Conservation (phyloP, 2,888 invertebrate genomes). For the Leptinotarsa peninsularis region DNA sequence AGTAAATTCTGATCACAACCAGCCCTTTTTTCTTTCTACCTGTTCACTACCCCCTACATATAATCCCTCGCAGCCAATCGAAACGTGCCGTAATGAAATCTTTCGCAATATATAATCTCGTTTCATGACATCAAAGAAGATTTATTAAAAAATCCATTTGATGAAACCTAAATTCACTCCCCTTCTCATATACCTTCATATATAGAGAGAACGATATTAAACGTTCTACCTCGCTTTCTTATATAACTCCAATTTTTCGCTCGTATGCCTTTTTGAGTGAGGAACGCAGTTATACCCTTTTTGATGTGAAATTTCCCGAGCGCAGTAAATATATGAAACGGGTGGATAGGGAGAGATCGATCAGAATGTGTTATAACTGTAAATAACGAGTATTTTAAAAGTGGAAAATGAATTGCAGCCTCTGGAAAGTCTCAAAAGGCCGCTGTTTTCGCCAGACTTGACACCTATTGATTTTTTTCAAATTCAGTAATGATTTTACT, state of each 20-base stretch:
- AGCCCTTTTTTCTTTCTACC: not conserved
- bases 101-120: constrained; percentile 9
- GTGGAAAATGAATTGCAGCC: too few species aligned
- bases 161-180: constrained; percentile 35
- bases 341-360: not conserved
- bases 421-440: too few species aligned
- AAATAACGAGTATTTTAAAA: too few species aligned
- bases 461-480: not conserved
- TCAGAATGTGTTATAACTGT: too few species aligned
- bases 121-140: constrained; percentile 40
- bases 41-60: not conserved
- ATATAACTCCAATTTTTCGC: not conserved
- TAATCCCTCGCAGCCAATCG: not conserved
- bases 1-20: not conserved
- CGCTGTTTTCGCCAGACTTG: not conserved
- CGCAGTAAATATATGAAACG: not conserved
- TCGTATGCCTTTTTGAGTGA: not conserved
- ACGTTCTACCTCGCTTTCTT: not conserved
- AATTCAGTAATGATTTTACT: not conserved
- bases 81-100: constrained; percentile 10
- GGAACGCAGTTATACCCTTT: constrained; percentile 10
- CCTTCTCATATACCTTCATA: not conserved
- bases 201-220: constrained; percentile 12
- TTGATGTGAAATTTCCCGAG: not conserved
- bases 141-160: constrained; percentile 44